Conservation (phyloP, 2,888 invertebrate genomes). For the Ennomos fuscantarius region DNA sequence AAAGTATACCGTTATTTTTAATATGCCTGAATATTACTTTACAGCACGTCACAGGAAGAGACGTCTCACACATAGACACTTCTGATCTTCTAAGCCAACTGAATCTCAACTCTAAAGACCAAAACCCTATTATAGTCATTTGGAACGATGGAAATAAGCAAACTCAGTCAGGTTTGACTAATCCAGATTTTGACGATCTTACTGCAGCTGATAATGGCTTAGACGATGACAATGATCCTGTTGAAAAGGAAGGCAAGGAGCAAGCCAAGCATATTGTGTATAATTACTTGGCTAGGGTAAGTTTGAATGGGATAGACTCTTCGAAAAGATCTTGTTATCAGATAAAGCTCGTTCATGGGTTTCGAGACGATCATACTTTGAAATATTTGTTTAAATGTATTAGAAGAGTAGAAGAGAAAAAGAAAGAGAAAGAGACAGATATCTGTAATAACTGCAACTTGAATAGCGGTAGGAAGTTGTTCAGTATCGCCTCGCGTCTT, state of each 20-base stretch:
- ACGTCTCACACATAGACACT: background rate
- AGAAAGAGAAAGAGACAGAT: no score
- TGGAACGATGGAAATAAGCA: background rate
- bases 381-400: no score
- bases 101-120: background rate
- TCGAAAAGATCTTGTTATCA: no score
- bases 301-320: background rate
- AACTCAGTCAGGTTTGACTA: background rate
- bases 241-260: slow-evolving; percentile 11
- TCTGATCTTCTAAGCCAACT: slow-evolving; percentile 3
- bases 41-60: slow-evolving; percentile 10
- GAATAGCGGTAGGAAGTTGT: no score
- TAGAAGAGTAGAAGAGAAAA: no score
- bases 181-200: background rate
- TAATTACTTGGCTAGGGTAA: slow-evolving; percentile 15
- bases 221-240: background rate
- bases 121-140: slow-evolving; percentile 11
- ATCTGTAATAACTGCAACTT: no score
- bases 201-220: background rate
- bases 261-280: slow-evolving; percentile 19
- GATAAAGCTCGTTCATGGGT: no score
- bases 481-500: no score
- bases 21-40: background rate
- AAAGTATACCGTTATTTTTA: no score
- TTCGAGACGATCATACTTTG: no score